These are phyloP conservation scores for Drosophila quinaria DNA, from an alignment of 2,888 invertebrate genomes.

Conservation along the genomic window DNA sequence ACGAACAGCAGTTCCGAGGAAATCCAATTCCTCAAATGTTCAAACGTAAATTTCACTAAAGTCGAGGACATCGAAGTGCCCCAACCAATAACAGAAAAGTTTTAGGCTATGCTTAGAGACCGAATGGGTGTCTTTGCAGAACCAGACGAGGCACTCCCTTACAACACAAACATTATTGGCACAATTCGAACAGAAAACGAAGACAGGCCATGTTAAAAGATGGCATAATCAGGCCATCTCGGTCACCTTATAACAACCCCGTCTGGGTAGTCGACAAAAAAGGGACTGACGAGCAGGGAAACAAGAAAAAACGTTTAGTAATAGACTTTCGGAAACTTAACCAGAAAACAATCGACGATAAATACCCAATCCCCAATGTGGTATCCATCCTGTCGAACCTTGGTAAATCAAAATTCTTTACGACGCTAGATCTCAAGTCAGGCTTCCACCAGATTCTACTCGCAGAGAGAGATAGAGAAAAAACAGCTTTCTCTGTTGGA, in stretches of 20 bases:
- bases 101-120: not conserved
- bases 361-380: not conserved
- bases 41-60: not conserved
- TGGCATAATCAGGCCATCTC: slow-evolving; percentile 1
- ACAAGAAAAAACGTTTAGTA: not conserved
- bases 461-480: not conserved
- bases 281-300: not conserved
- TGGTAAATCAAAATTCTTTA: not conserved
- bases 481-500: not conserved
- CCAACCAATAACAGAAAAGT: not conserved
- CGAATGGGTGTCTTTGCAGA: not conserved
- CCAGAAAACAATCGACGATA: not conserved
- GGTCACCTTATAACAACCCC: not conserved
- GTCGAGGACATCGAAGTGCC: not conserved
- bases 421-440: not conserved
- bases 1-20: not conserved
- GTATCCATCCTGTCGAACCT: not conserved
- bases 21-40: not conserved
- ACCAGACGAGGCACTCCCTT: not conserved
- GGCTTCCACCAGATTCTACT: slow-evolving; percentile 1
- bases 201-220: not conserved
- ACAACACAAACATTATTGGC: not conserved
- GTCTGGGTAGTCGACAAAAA: not conserved
- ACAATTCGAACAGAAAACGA: not conserved
- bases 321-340: not conserved